phyloP scores from a whole-genome alignment of 1,140 invertebrate genomes.

The Belonocnema kinseyi region DNA sequence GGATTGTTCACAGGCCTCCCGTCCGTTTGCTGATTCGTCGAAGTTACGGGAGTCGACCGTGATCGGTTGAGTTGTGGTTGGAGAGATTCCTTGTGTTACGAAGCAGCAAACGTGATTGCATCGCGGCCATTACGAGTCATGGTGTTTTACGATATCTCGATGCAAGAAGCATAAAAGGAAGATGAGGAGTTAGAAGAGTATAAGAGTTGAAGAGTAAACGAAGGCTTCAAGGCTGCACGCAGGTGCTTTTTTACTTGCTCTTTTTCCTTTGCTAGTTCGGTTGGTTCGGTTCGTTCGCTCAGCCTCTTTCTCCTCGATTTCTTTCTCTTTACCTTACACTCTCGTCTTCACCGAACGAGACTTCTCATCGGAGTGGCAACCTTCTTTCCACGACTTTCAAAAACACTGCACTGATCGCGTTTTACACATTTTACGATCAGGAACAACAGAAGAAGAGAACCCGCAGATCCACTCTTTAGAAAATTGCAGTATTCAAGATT shows the following conservation, averaged over 20 bases:
- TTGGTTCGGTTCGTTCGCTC: conserved; percentile 43
- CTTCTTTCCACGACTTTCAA: conserved; percentile 5
- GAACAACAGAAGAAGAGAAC: no score
- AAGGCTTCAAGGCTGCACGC: conserved; percentile 55
- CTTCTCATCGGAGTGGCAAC: neutral
- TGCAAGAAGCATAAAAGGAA: neutral
- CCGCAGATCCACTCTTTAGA: no score
- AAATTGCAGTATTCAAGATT: no score
- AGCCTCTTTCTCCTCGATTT: conserved; percentile 42
- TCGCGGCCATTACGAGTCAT: neutral
- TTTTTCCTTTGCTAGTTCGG: conserved; percentile 47
- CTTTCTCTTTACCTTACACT: conserved; percentile 21
- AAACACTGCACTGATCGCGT: no score
- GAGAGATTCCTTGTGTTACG: neutral
- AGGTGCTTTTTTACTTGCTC: conserved; percentile 43
- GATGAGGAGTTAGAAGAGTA: conserved; percentile 3
- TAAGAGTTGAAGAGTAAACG: conserved; percentile 56
- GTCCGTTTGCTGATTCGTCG: no score
- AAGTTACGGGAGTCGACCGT: neutral
- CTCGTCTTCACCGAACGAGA: neutral
- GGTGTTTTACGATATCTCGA: neutral
- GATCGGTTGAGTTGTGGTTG: neutral
- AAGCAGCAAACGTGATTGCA: conserved; percentile 19
- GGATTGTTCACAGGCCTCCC: no score
- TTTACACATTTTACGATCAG: no score